Conservation (phyloP, 2,113 vertebrate species). For the Microcebus ravelobensis region DNA sequence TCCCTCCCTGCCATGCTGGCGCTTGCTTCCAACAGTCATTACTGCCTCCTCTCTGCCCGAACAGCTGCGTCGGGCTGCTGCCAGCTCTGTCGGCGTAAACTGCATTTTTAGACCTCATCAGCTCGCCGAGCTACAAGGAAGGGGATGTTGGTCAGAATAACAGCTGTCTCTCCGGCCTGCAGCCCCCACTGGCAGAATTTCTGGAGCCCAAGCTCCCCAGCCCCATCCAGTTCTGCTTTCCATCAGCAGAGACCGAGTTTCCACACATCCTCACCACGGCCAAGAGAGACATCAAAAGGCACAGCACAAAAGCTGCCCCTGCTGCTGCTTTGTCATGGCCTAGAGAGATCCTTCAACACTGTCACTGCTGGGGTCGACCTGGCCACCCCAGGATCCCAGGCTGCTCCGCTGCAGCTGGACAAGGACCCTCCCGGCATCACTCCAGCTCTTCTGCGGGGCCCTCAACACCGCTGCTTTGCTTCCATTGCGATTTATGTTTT, state of each 20-base stretch:
- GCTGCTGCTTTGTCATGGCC: not conserved
- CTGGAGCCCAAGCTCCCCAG: not conserved
- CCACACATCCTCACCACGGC: not conserved
- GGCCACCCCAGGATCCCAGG: not conserved
- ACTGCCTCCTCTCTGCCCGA: not conserved
- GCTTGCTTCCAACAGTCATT: not conserved
- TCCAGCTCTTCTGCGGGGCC: not conserved
- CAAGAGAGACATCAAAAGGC: not conserved
- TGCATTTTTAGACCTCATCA: not conserved
- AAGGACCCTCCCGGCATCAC: not conserved
- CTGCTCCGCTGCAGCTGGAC: not conserved
- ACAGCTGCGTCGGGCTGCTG: not conserved
- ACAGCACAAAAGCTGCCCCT: not conserved
- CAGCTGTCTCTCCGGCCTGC: not conserved
- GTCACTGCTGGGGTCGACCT: not conserved
- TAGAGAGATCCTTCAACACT: not conserved
- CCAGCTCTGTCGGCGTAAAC: constrained; percentile 22
- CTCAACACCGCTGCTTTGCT: not conserved
- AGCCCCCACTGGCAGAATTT: not conserved
- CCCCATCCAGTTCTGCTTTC: not conserved
- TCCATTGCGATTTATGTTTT: not conserved
- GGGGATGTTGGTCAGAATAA: not conserved
- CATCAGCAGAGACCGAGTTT: not conserved
- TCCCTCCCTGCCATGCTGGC: not conserved
- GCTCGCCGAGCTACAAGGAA: not conserved